phyloP scores from a whole-genome alignment of 2,888 invertebrate species.

The Anarsia innoxiella region DNA sequence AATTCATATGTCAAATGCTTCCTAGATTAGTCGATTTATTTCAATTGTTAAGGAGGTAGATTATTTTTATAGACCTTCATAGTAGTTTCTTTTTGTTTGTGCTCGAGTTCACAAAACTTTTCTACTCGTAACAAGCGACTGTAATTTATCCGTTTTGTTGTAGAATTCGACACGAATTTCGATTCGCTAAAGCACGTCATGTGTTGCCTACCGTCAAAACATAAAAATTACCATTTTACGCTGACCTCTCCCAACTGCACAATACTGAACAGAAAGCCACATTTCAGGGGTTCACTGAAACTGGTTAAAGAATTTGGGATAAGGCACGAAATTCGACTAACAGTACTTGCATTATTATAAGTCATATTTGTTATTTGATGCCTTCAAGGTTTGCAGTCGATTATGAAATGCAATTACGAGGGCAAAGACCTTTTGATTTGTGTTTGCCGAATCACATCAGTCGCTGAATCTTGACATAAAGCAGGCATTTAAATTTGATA shows the following conservation, averaged over 20 bases:
- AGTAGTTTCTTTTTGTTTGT: too few relatives aligned
- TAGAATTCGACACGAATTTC: conserved; percentile 35
- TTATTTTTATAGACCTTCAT: too few relatives aligned
- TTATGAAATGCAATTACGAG: background rate
- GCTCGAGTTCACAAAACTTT: too few relatives aligned
- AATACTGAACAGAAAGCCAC: too few relatives aligned
- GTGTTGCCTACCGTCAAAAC: conserved; percentile 14
- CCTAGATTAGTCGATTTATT: too few relatives aligned
- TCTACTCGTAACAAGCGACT: conserved; percentile 17
- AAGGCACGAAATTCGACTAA: conserved; percentile 16
- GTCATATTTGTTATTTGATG: background rate
- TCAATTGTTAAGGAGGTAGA: too few relatives aligned
- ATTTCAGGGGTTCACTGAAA: background rate
- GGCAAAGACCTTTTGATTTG: background rate
- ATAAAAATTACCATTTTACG: conserved; percentile 1
- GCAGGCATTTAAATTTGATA: too few relatives aligned
- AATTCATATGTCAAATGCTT: too few relatives aligned
- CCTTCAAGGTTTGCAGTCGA: background rate
- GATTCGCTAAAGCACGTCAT: conserved; percentile 24
- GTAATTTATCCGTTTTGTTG: conserved; percentile 31
- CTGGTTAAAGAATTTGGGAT: conserved; percentile 12
- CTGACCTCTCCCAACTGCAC: conserved; percentile 1
- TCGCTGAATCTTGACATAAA: too few relatives aligned
- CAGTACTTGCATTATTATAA: conserved; percentile 13
- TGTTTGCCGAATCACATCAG: too few relatives aligned